Base-by-base conservation (phyloP, 2,113 vertebrate species). In the Ctenomys sociabilis region DNA sequence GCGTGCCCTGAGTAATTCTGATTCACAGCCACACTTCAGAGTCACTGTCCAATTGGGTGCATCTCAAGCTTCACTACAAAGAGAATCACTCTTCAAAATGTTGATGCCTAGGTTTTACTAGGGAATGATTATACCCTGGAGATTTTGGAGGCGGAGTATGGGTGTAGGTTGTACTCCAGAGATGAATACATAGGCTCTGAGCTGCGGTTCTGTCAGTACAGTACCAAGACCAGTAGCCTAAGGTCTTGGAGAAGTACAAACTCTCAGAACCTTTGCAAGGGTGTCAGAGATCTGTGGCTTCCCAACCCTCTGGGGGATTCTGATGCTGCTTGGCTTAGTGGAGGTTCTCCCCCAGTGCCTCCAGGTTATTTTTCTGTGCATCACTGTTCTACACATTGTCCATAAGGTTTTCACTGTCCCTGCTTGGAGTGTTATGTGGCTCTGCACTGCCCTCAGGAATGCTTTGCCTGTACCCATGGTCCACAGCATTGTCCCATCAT, bases 21-120 rank as follows among this genome's bases (percentile, higher is more conserved):
- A 95, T 26, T 84, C 35, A 22, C 19, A 84, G 73, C 22, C 66
- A 77, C 57, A 73, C 37, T 90, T 80, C 75, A 85, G 61, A 90
- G 90, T 75, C 59, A 28, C 40, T 49, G 12, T 72, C 77, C 75
- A 87, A 40, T 70, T 8, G 1, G 68, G 32, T 13, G 32, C 7
- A 64, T 70, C 49, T 88, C 81, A 73, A 96, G n/a, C 5, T 17
- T 80, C 19, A 19, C 35, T 68, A 86, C 24, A 83, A 59, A 75
- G 63, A 80, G 57, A 95, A 80, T 43, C 28, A 16, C 24, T 59
- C 26, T 85, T 63, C 32, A 88, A 93, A 57, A 64, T 43, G 37
- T 54, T 10, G 88, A 2, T 49, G 13, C 0, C 30, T 8, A 35
- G 40, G 5, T 3, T 92, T 90, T 94, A 9, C 16, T 32, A 11